phyloP scores from a whole-genome alignment of 2,888 invertebrate genomes.

The Lithophane socia region DNA sequence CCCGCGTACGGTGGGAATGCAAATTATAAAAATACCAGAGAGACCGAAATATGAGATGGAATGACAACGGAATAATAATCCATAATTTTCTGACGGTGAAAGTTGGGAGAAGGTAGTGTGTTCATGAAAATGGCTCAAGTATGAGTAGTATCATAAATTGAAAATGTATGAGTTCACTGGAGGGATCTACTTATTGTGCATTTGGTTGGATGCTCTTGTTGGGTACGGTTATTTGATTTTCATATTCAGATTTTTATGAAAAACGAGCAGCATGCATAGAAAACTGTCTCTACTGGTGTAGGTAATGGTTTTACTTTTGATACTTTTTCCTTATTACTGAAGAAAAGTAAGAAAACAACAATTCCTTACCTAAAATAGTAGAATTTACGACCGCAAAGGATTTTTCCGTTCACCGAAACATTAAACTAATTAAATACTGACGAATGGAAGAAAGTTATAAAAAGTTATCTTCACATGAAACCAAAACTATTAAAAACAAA shows the following conservation, averaged over 20 bases:
- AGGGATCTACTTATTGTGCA: slow-evolving; percentile 43
- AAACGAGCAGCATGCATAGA: not conserved
- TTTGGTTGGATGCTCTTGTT: slow-evolving; percentile 26
- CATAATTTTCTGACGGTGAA: slow-evolving; percentile 32
- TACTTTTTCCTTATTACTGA: not conserved
- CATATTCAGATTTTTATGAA: slow-evolving; percentile 12
- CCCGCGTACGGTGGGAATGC: slow-evolving; percentile 49
- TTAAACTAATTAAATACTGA: slow-evolving; percentile 6
- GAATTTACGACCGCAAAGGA: not conserved
- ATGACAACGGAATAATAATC: slow-evolving; percentile 53
- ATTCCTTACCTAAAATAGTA: too few relatives aligned
- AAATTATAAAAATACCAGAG: slow-evolving; percentile 62
- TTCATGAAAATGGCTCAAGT: not conserved
- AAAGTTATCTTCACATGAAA: slow-evolving; percentile 4
- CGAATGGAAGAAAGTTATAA: slow-evolving; percentile 37
- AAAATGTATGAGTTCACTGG: slow-evolving; percentile 37
- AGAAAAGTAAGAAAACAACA: too few relatives aligned
- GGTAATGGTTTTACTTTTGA: not conserved
- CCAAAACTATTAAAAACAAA: slow-evolving; percentile 23
- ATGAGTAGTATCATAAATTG: slow-evolving; percentile 32
- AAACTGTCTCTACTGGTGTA: not conserved
- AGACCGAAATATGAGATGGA: slow-evolving; percentile 45
- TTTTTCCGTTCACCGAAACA: not conserved
- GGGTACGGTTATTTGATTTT: slow-evolving; percentile 23
- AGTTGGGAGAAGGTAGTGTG: slow-evolving; percentile 14